These are phyloP conservation scores for Acipenser ruthenus DNA, from an alignment of 2,797 vertebrate genomes.

Conservation along the genomic window DNA sequence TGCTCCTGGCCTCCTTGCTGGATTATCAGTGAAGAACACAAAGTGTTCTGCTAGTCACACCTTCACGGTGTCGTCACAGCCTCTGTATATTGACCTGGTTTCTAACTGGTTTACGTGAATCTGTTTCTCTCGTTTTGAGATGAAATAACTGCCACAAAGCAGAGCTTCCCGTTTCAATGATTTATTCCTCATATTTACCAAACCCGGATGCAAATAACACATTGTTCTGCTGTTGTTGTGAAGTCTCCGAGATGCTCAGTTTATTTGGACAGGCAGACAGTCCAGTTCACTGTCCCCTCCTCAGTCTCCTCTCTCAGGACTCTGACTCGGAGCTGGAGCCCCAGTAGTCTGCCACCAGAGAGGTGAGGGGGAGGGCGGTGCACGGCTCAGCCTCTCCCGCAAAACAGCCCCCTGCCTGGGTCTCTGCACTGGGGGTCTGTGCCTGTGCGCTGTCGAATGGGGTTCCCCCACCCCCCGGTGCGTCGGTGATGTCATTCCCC, in stretches of 20 bases:
- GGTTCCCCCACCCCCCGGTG: background rate
- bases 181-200: constrained; percentile 51
- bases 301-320: constrained; percentile 20
- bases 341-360: constrained; percentile 77
- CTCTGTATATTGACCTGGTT: no score
- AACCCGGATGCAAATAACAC: constrained; percentile 40
- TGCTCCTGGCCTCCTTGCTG: no score
- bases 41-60: no score
- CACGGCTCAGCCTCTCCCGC: constrained; percentile 8
- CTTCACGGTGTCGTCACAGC: no score
- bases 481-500: background rate
- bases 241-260: background rate
- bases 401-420: background rate
- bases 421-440: background rate
- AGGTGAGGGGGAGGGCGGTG: constrained; percentile 24
- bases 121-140: no score
- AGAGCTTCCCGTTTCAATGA: constrained; percentile 18
- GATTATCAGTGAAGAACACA: no score
- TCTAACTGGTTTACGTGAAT: no score
- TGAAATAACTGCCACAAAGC: background rate
- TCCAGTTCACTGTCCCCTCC: background rate
- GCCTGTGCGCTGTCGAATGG: background rate
- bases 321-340: constrained; percentile 67
- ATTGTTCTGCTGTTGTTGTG: background rate
- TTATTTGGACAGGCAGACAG: background rate